Evolutionary conservation across 23 tunicate species (phyloP), one percentile per base, ranked within the genome.

Genomic region (Clavelina lepadiformis): DNA sequence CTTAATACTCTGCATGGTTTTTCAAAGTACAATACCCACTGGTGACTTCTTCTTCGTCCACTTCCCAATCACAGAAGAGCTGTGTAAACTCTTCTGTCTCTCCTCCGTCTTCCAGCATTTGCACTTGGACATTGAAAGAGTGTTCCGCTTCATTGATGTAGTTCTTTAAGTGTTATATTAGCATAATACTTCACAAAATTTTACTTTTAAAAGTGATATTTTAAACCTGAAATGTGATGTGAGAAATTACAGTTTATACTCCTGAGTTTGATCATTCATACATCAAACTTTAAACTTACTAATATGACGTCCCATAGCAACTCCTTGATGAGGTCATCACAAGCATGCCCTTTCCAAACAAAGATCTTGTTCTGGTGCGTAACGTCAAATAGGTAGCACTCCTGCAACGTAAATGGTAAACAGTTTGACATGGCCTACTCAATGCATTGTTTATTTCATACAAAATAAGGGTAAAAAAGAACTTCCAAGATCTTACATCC

Each of bases 401-500:
- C 67, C 67, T 61, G 34, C 11, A 5, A 56, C 11, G 61, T 24
- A 5, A 11, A 44, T 44, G 19, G 33, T 26, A 2, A 3, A 26
- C 27, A 28, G 31, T 1, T 38, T n/a, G n/a, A n/a, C n/a, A n/a
- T n/a, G n/a, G n/a, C n/a, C n/a, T n/a, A n/a, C n/a, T n/a, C n/a
- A n/a, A n/a, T n/a, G n/a, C n/a, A n/a, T n/a, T n/a, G n/a, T n/a
- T n/a, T n/a, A n/a, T n/a, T n/a, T n/a, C n/a, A n/a, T n/a, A n/a
- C n/a, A n/a, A n/a, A n/a, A n/a, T n/a, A n/a, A n/a, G n/a, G n/a
- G n/a, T n/a, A n/a, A n/a, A n/a, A n/a, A n/a, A n/a, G n/a, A n/a
- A n/a, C n/a, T n/a, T n/a, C n/a, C n/a, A n/a, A n/a, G n/a, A n/a
- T 19, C 73, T 68, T 49, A 68, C 73, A 31, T 68, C 73, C 1